phyloP scores from a whole-genome alignment of 2,113 vertebrate species.

The Dasyurus viverrinus region DNA sequence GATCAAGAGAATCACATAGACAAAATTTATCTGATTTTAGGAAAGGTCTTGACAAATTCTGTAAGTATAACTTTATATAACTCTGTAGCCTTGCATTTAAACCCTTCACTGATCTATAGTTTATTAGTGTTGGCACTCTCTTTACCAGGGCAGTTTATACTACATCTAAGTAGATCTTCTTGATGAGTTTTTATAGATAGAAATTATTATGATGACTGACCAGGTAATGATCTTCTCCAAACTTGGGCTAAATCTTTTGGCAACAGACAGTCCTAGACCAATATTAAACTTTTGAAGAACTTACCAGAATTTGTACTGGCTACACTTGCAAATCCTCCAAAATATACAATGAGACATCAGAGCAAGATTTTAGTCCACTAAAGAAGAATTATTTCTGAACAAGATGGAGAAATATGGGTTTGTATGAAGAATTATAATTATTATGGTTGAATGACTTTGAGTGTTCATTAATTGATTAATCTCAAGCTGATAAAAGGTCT shows the following conservation, averaged over 20 bases:
- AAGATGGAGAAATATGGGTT: not conserved
- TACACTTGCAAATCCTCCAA: not conserved
- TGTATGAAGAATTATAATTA: not conserved
- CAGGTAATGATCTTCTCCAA: not conserved
- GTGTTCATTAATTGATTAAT: not conserved
- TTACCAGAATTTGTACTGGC: not conserved
- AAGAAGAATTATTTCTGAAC: not conserved
- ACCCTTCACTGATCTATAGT: not conserved
- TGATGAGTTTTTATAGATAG: not conserved
- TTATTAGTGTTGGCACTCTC: not conserved
- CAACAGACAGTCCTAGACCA: not conserved
- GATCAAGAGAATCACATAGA: not conserved
- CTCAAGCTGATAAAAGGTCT: not conserved
- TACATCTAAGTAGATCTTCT: not conserved
- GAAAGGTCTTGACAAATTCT: not conserved
- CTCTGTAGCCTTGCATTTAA: not conserved
- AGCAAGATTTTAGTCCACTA: not conserved
- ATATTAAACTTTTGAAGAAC: not conserved
- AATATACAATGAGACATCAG: not conserved
- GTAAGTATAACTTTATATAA: not conserved
- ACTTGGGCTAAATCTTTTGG: not conserved
- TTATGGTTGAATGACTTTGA: not conserved
- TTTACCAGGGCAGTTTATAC: not conserved
- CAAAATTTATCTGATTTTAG: not conserved
- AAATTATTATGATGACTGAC: not conserved